Evolutionary conservation across 2,888 invertebrate species (phyloP), one percentile per base, ranked within the genome.

Genomic region (Yponomeuta malinellus): DNA sequence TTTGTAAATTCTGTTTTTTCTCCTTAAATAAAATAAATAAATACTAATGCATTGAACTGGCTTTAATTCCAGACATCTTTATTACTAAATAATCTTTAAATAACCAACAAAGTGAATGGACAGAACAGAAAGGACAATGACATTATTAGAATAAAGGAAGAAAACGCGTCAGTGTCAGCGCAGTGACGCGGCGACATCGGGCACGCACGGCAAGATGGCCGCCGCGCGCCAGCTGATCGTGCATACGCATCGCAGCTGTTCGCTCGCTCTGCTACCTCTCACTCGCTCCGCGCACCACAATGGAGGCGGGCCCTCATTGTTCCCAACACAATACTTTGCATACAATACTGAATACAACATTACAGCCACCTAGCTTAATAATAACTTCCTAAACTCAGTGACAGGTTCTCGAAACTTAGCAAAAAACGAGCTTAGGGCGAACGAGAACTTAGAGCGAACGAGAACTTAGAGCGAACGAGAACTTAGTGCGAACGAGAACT

Each of bases 131-230:
- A 87, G 87, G 85, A 90, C 87, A 89, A 89, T 89, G 89, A 88
- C 90, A 86, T 88, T 84, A 81, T 86, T 83, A 82, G 81, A 80
- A 84, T 83, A 82, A 84, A 70, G 63, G 69, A 70, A 85, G 80
- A 83, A 82, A 59, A 81, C 81, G 85, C 90, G 89, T 89, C 89
- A 71, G 63, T 70, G 48, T 71, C 71, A 67, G n/a, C n/a, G 59
- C 83, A 86, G 85, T 90, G 91, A 91, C 91, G 90, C 91, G 80
- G 80, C 85, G 79, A 86, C 82, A 85, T 83, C 80, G 81, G 82
- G 78, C 86, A 85, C 87, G 84, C 86, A 87, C 81, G 79, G 84
- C 87, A 92, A 92, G 88, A 92, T 92, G 91, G 91, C 91, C 81
- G 89, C 81, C 85, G 81, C 80, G 76, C 87, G 88, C 90, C 92